Evolutionary conservation across 2,113 vertebrate species (phyloP).

Genomic region (Psilopogon haemacephalus): DNA sequence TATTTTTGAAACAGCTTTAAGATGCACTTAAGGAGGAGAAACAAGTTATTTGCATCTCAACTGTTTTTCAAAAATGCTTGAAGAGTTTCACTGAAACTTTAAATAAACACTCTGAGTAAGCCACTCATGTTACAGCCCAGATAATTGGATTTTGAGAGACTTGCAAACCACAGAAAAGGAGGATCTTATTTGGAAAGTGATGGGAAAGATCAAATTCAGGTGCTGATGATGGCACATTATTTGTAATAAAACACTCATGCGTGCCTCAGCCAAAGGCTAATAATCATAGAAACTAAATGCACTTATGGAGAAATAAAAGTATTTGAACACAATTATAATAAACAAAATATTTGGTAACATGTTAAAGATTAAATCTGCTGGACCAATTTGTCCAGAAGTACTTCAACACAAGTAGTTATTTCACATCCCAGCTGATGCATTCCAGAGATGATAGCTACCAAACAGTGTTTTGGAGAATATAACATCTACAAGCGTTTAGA

Average conservation of each 20-base stretch:
- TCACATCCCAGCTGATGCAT: not conserved
- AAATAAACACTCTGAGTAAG: constrained; percentile 35
- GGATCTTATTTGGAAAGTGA: not conserved
- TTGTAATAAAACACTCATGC: not conserved
- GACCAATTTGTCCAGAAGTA: not conserved
- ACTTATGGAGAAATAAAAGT: not conserved
- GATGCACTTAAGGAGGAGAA: not conserved
- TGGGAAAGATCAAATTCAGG: constrained; percentile 14
- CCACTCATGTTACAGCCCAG: not conserved
- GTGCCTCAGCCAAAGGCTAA: not conserved
- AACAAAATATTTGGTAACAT: not conserved
- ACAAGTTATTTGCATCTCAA: not conserved
- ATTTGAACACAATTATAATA: not conserved
- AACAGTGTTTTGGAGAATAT: not conserved
- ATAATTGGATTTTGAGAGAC: constrained; percentile 11
- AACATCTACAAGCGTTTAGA: not conserved
- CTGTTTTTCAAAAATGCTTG: not conserved
- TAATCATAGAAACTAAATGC: not conserved
- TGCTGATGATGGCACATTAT: not conserved
- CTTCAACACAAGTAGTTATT: not conserved
- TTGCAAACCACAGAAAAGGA: not conserved
- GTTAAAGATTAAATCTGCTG: not conserved
- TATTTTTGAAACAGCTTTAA: not conserved
- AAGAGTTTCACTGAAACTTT: not conserved
- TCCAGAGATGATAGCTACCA: not conserved